Conservation (phyloP, 2,888 invertebrate species). For the Heliconius ismenius region DNA sequence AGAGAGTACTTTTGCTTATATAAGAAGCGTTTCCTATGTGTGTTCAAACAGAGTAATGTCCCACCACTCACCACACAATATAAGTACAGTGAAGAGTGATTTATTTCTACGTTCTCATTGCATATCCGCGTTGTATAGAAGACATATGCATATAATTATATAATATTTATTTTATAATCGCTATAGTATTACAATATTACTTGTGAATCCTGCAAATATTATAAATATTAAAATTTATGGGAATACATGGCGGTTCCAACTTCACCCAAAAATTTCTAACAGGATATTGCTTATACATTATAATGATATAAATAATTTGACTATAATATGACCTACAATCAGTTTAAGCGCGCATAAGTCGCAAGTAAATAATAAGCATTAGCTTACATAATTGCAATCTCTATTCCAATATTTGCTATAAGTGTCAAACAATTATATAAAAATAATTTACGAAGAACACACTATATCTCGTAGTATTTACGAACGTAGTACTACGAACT, state of each 20-base stretch:
- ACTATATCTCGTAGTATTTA: not conserved
- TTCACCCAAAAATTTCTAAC: too few species aligned
- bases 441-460: not conserved
- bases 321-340: too few species aligned
- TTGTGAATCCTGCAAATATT: too few species aligned
- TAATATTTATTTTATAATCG: not conserved
- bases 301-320: too few species aligned
- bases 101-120: not conserved
- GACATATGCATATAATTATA: not conserved
- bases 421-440: not conserved
- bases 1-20: not conserved
- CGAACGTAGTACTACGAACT: too few species aligned
- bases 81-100: too few species aligned
- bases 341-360: too few species aligned
- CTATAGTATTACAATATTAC: not conserved
- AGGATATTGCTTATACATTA: too few species aligned
- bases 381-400: not conserved
- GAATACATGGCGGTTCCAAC: too few species aligned
- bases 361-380: not conserved
- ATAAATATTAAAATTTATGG: too few species aligned
- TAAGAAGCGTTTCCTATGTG: not conserved
- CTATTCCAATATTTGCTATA: not conserved
- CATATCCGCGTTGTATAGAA: too few species aligned
- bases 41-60: not conserved
- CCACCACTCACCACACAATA: too few species aligned